phyloP scores from a whole-genome alignment of 2,888 invertebrate genomes.

The Fragum fragum region DNA sequence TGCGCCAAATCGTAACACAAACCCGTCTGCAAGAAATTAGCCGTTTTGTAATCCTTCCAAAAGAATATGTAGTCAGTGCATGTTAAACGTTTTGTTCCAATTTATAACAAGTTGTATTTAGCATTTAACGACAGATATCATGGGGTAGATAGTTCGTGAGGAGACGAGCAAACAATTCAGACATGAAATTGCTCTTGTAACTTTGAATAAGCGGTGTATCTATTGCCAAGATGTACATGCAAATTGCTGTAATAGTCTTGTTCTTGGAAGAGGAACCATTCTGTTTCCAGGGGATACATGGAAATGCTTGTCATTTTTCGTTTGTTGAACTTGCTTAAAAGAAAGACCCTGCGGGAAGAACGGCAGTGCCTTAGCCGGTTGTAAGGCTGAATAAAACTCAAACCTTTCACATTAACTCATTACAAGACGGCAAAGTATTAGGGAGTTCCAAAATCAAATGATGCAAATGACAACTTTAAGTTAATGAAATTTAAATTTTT shows the following conservation, averaged over 20 bases:
- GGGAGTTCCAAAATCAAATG: no score
- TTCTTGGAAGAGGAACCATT: not conserved
- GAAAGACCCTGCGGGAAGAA: no score
- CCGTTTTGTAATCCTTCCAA: slow-evolving; percentile 19
- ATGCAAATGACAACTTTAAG: no score
- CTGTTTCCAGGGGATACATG: not conserved
- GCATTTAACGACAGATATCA: not conserved
- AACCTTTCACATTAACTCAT: no score
- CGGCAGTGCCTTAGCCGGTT: no score
- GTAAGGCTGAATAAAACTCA: no score
- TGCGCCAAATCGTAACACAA: slow-evolving; percentile 20
- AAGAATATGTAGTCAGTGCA: not conserved
- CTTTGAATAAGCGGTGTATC: not conserved
- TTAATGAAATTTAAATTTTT: no score
- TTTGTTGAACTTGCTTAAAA: no score
- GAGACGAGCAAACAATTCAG: not conserved
- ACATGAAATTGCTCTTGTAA: no score
- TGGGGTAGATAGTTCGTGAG: not conserved
- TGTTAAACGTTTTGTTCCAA: not conserved
- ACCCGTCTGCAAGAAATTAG: slow-evolving; percentile 22
- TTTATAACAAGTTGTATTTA: not conserved
- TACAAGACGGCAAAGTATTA: no score
- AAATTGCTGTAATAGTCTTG: not conserved
- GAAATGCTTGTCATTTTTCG: no score
- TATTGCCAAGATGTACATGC: slow-evolving; percentile 2